Conservation (phyloP, 2,113 vertebrate genomes). For the Lontra canadensis region DNA sequence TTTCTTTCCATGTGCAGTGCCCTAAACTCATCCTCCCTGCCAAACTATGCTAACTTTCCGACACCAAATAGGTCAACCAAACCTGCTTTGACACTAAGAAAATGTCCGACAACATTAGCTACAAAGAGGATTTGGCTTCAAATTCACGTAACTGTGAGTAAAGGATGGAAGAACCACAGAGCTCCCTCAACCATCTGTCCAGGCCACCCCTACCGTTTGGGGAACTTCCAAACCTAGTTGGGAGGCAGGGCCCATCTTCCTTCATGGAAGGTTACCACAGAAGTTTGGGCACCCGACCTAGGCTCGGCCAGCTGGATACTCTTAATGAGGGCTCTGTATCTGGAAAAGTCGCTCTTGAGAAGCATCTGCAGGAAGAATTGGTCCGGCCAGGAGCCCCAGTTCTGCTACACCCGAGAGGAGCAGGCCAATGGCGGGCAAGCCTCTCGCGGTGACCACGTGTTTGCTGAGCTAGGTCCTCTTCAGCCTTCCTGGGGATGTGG, state of each 20-base stretch:
- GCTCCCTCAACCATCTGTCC: too few relatives aligned
- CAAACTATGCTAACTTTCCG: not conserved
- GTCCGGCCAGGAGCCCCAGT: not conserved
- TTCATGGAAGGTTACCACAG: not conserved
- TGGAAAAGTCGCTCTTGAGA: not conserved
- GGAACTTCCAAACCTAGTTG: not conserved
- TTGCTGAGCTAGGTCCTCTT: not conserved
- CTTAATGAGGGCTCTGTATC: not conserved
- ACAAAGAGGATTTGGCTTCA: not conserved
- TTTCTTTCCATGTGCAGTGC: not conserved
- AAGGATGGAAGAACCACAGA: not conserved
- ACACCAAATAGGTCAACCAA: not conserved
- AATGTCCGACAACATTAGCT: not conserved
- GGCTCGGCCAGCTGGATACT: too few relatives aligned
- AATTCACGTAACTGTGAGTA: not conserved
- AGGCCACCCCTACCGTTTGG: rapidly evolving
- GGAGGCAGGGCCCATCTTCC: not conserved
- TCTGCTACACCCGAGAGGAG: not conserved
- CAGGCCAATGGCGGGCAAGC: not conserved
- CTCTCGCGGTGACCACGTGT: not conserved
- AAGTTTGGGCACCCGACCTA: not conserved
- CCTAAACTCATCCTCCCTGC: not conserved
- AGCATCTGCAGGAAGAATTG: too few relatives aligned
- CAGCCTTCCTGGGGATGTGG: not conserved
- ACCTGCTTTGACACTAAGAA: not conserved